Conservation (phyloP, 2,888 invertebrate species). For the Calliopum simillimum region DNA sequence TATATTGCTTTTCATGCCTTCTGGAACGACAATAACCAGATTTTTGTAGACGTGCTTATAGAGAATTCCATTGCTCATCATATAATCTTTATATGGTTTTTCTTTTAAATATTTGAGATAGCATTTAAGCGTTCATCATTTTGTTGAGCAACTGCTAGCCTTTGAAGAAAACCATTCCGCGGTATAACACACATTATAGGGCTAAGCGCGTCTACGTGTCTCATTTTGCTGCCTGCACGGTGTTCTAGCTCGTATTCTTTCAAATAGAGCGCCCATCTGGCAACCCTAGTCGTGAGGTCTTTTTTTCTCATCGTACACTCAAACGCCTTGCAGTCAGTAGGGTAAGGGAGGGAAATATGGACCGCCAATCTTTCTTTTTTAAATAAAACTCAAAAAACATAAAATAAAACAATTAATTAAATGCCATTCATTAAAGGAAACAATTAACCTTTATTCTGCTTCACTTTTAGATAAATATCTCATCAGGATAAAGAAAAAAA, state of each 20-base stretch:
- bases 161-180: no score
- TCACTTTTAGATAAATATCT: no score
- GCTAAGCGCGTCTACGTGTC: slow-evolving; percentile 40
- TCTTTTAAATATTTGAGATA: background rate
- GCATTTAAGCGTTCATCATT: background rate
- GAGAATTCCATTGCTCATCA: slow-evolving; percentile 3
- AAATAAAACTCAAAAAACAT: no score
- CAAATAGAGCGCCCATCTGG: slow-evolving; percentile 40
- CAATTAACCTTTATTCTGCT: no score
- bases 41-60: background rate
- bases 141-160: no score
- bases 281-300: slow-evolving; percentile 35
- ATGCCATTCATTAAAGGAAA: no score
- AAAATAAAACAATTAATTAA: no score
- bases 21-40: background rate
- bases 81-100: slow-evolving; percentile 7
- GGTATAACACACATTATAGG: no score
- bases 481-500: no score
- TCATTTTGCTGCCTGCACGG: slow-evolving; percentile 37
- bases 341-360: no score
- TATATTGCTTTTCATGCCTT: slow-evolving; percentile 1
- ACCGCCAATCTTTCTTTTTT: no score
- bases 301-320: slow-evolving; percentile 37
- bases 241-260: slow-evolving; percentile 42
- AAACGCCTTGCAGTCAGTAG: slow-evolving; percentile 39